A percentile compares a stretch with the other conserved stretches of the same genome.
phyloP scores from a whole-genome alignment of 2,888 invertebrate species.

The Chrysolina haemoptera region DNA sequence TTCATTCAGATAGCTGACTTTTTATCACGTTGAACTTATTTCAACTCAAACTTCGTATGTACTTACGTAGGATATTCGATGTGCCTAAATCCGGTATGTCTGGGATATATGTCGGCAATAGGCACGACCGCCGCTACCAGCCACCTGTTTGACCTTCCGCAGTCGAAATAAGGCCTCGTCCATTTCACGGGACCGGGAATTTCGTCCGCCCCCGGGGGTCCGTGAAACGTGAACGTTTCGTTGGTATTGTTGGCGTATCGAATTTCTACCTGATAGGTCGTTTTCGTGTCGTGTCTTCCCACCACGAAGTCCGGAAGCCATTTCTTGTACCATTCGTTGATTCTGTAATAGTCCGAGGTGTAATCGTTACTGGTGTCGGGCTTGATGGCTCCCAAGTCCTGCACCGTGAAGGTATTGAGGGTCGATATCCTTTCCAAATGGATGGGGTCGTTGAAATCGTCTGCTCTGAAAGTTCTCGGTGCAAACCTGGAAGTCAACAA shows the following conservation, averaged over 20 bases:
- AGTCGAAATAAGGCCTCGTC: conserved; percentile 97
- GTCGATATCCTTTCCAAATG: conserved; percentile 96
- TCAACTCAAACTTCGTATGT: neutral
- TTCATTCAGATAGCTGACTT: too few relatives aligned
- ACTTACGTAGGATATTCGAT: conserved; percentile 94
- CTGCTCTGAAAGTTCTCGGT: conserved; percentile 90
- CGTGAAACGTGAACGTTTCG: conserved; percentile 96
- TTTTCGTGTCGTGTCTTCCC: conserved; percentile 90
- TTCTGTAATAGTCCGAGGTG: conserved; percentile 90
- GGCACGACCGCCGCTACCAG: conserved; percentile 94
- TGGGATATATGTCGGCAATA: conserved; percentile 94
- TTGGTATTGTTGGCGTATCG: conserved; percentile 95
- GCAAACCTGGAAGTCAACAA: conserved; percentile 76
- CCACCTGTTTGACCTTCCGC: conserved; percentile 96
- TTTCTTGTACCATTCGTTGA: conserved; percentile 93
- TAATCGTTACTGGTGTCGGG: conserved; percentile 89
- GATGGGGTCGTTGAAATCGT: conserved; percentile 96
- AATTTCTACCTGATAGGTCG: conserved; percentile 89
- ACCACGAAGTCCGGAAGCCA: conserved; percentile 92
- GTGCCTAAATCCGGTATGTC: conserved; percentile 93
- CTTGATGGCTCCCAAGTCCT: conserved; percentile 87
- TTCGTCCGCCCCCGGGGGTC: conserved; percentile 93
- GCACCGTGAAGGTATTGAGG: conserved; percentile 89
- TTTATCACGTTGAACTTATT: too few relatives aligned
- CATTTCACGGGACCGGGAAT: conserved; percentile 93